These are phyloP conservation scores for Hypotaenidia okinawae DNA, from an alignment of 2,797 vertebrate genomes.

Conservation along the genomic window DNA sequence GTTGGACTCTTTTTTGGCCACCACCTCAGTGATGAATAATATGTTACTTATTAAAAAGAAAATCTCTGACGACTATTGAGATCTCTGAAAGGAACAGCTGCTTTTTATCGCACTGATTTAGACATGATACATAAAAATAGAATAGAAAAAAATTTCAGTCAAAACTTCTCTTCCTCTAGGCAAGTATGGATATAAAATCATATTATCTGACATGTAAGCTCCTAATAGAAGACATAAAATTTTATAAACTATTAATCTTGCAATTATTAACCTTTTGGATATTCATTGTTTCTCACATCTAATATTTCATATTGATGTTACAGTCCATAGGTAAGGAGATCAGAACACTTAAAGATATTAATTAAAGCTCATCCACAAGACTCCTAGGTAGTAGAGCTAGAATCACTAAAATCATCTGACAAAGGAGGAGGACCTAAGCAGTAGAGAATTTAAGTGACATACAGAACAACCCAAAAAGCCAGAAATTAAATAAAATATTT, in stretches of 20 bases:
- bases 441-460: not conserved
- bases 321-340: conserved; percentile 4
- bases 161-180: not conserved
- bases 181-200: not conserved
- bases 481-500: not conserved
- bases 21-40: conserved; percentile 34
- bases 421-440: not conserved
- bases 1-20: not conserved
- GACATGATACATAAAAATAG: conserved; percentile 1
- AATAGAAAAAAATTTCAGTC: not conserved
- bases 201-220: not conserved
- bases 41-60: conserved; percentile 20
- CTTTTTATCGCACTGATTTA: not conserved
- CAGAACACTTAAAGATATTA: conserved; percentile 3
- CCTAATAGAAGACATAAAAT: not conserved
- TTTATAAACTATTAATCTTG: not conserved
- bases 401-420: conserved; percentile 18
- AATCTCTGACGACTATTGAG: not conserved
- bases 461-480: not conserved
- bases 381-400: not conserved
- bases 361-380: conserved; percentile 22
- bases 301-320: not conserved
- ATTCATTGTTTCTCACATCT: conserved; percentile 5
- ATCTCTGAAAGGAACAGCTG: not conserved
- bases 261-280: not conserved